Evolutionary conservation across 2,888 invertebrate genomes (phyloP), one percentile per base, ranked within the genome.

Genomic region (Stenolophus ochropezus): DNA sequence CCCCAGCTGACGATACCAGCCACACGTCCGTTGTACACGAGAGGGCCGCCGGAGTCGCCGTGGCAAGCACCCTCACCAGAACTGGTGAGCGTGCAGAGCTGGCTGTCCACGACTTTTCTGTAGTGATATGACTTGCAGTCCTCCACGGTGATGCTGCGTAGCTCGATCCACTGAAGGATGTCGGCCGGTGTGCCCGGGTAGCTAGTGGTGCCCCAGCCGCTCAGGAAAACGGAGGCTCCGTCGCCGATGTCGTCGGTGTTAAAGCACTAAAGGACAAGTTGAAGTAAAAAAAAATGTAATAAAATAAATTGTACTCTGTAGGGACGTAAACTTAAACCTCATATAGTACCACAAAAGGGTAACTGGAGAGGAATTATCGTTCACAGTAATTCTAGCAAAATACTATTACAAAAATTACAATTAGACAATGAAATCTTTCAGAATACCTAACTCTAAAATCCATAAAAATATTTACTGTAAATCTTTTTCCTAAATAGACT

Each of bases 1-100:
- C 90, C 90, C 89, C 89, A 90, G 1, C 90, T 90, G 14, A 90
- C 90, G 23, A 85, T 81, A 11, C 84, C 85, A 23, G 81, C 81
- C 4, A 83, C 47, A 5, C 74, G 33, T 2, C 83, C 83, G 20
- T 83, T 78, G 1, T 77, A 74, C 11, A 74, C 82, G 1, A 85
- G 56, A 1, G 85, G 85, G n/a, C 84, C 83, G 8, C 85, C 85
- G 8, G 84, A 84, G 82, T 85, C 85, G 5, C 85, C 93, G 85
- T 92, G 92, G 84, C 93, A 93, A 83, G 92, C 92, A 0, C 93
- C 93, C 87, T 92, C 91, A 0, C 92, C 93, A 58, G 87, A 85
- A 85, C 89, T 90, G 33, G 92, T 92, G 20, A 92, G 87, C 0
- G 93, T 92, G 84, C 93, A 93, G 83, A 93, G 91, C 85, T 93